Conservation (phyloP, 2,113 vertebrate genomes). For the Danionella cerebrum region DNA sequence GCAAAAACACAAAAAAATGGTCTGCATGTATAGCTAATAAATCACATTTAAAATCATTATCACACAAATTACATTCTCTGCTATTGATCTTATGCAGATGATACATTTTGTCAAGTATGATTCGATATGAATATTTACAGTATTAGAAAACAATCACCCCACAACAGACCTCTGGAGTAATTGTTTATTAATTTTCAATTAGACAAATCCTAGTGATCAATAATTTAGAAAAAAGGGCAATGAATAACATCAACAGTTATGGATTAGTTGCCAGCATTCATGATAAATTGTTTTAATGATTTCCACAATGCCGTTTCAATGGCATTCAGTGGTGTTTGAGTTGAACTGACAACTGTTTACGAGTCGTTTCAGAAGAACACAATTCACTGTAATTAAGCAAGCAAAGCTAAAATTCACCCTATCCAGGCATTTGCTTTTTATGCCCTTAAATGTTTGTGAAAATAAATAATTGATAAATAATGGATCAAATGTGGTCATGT, state of each 20-base stretch:
- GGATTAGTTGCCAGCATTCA: constrained; percentile 86
- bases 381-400: too few species aligned
- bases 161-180: constrained; percentile 82
- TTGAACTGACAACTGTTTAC: not conserved
- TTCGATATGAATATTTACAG: constrained; percentile 84
- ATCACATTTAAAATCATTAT: constrained; percentile 66
- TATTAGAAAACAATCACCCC: constrained; percentile 96
- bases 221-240: constrained; percentile 86
- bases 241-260: constrained; percentile 96
- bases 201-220: constrained; percentile 97
- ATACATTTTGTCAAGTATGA: constrained; percentile 89
- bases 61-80: constrained; percentile 82
- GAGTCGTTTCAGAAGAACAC: not conserved
- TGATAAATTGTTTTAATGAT: constrained; percentile 87
- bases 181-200: constrained; percentile 99
- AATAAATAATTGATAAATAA: too few species aligned
- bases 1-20: not conserved
- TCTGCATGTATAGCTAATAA: too few species aligned
- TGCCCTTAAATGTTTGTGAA: too few species aligned
- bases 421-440: too few species aligned
- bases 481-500: too few species aligned
- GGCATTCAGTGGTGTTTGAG: constrained; percentile 61
- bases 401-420: too few species aligned
- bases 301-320: constrained; percentile 91
- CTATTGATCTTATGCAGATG: constrained; percentile 99